phyloP scores from a whole-genome alignment of 2,113 vertebrate species.

The Platysteira castanea region DNA sequence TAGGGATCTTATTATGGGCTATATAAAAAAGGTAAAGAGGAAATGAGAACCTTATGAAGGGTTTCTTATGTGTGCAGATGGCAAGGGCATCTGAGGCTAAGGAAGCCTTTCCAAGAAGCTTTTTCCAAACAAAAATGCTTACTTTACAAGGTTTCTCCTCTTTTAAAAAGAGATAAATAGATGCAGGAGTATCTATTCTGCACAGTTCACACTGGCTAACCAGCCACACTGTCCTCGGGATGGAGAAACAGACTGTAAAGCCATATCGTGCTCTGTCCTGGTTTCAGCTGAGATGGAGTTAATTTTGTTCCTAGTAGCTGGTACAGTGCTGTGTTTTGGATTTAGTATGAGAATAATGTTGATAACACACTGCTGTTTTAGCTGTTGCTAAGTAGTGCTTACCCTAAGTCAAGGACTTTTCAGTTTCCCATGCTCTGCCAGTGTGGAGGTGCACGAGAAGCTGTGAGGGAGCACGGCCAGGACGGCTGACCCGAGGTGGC shows the following conservation, averaged over 20 bases:
- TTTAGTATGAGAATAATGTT: background rate
- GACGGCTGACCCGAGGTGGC: background rate
- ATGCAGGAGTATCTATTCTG: background rate
- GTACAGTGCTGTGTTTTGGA: background rate
- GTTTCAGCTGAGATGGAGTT: background rate
- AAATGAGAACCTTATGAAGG: slow-evolving; percentile 64
- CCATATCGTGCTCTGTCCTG: background rate
- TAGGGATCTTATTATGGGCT: slow-evolving; percentile 54
- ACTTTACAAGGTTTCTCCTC: background rate
- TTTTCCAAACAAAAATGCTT: background rate
- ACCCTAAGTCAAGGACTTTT: background rate
- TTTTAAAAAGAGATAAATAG: background rate
- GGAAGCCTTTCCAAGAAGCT: background rate
- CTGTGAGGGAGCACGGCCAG: background rate
- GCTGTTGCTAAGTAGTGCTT: background rate
- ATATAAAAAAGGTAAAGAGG: slow-evolving; percentile 60
- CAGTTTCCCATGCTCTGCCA: background rate
- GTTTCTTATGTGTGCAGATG: slow-evolving; percentile 37
- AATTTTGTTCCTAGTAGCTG: background rate
- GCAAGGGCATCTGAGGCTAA: slow-evolving; percentile 37
- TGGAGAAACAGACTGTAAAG: background rate
- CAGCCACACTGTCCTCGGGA: background rate
- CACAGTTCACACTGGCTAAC: background rate
- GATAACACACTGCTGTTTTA: background rate
- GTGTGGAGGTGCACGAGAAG: background rate